Conservation (phyloP, 2,888 invertebrate species). For the Caenorhabditis japonica region DNA sequence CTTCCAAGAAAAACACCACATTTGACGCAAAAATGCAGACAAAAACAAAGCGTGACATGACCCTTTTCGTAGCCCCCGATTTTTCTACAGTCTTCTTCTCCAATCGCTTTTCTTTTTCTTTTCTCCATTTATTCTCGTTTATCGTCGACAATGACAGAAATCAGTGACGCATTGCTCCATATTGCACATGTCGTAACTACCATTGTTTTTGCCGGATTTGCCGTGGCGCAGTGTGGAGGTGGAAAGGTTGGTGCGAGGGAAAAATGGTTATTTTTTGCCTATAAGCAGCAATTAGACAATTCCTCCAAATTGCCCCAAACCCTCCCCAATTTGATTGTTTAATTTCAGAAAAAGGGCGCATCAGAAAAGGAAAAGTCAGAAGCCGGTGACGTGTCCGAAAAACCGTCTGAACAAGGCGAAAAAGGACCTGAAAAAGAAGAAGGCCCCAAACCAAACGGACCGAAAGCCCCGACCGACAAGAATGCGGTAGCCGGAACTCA, state of each 20-base stretch:
- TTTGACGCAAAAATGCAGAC: no score
- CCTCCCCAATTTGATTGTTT: no score
- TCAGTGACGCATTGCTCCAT: slow-evolving; percentile 32
- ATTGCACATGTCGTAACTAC: slow-evolving; percentile 24
- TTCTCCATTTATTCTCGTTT: neutral
- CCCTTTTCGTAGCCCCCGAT: no score
- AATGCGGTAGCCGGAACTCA: slow-evolving; percentile 20
- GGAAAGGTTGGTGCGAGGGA: slow-evolving; percentile 8
- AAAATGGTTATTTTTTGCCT: no score
- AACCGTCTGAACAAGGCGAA: no score
- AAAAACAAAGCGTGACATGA: no score
- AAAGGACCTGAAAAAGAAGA: no score
- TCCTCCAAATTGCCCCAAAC: no score
- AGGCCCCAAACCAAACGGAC: neutral
- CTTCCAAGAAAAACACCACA: no score
- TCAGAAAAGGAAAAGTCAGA: neutral
- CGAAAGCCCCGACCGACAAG: slow-evolving; percentile 22
- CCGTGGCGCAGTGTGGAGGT: slow-evolving; percentile 22
- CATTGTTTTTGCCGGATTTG: slow-evolving; percentile 13
- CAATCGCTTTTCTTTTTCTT: neutral
- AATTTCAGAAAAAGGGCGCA: slow-evolving; percentile 12
- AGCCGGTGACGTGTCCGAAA: neutral
- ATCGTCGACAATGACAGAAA: slow-evolving; percentile 28
- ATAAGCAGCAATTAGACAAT: no score
- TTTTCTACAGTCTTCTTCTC: slow-evolving; percentile 15